Percentiles rank a stretch among this genome's conserved stretches.
Evolutionary conservation across 2,888 invertebrate genomes (phyloP).

Genomic region (Orthosia incerta): DNA sequence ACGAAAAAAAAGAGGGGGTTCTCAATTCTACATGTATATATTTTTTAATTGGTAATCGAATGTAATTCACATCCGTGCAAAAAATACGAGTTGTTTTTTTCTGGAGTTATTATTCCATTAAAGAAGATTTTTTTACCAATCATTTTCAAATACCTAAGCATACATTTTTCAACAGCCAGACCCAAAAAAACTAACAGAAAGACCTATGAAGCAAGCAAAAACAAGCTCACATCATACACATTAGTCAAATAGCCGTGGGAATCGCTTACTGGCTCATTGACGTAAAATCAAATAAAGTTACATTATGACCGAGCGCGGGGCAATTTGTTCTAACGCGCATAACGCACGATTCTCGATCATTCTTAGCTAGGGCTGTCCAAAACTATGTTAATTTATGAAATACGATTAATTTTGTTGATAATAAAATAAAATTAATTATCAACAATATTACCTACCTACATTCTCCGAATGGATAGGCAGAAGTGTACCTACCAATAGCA

Average conservation of each 20-base stretch:
- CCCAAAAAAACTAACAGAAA: not conserved
- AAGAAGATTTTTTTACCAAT: too few relatives aligned
- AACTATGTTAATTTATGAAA: not conserved
- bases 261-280: slow-evolving; percentile 51
- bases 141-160: not conserved
- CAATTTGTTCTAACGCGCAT: slow-evolving; percentile 60
- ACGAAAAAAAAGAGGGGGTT: too few relatives aligned
- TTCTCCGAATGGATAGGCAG: too few relatives aligned
- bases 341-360: slow-evolving; percentile 47
- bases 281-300: slow-evolving; percentile 62
- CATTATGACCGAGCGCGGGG: slow-evolving; percentile 40
- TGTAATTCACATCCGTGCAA: not conserved
- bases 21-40: not conserved
- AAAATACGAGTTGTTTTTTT: not conserved
- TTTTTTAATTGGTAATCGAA: not conserved
- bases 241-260: slow-evolving; percentile 58
- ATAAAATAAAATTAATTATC: too few relatives aligned
- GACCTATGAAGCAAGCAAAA: slow-evolving; percentile 41
- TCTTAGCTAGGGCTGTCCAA: slow-evolving; percentile 53
- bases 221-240: slow-evolving; percentile 25
- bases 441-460: too few relatives aligned
- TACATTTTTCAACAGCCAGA: not conserved
- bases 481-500: too few relatives aligned
- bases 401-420: not conserved
- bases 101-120: too few relatives aligned